Base-by-base conservation (phyloP, 2,797 vertebrate species). In the Sphenopsis melanotis region DNA sequence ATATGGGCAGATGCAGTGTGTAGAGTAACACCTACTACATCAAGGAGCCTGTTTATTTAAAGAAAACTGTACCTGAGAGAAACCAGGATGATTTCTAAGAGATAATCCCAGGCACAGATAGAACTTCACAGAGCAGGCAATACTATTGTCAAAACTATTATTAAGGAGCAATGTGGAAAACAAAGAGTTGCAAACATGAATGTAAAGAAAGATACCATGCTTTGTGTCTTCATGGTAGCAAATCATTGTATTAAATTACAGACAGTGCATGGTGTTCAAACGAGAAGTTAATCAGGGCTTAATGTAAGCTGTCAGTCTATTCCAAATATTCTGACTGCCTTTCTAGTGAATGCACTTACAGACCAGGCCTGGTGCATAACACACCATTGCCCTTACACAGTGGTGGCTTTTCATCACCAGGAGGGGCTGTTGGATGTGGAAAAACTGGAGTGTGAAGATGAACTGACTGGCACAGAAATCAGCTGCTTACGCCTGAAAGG, bases 401-500 rank as follows among this genome's bases (percentile, higher is more conserved):
- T 11, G 92, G 63, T 98, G 70, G 93, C 88, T 97, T 97, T 63
- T 83, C 56, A 61, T 95, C 94, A 90, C 93, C 97, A 99, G 99
- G 99, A 99, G 97, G 99, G 99, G 69, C 97, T 99, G 94, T 97
- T 99, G 97, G 99, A 99, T 95, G 99, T 99, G 95, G 99, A 99
- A 98, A 99, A 98, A 69, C 97, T 99, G 41, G 99, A 99, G 97
- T 99, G 98, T 75, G 99, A 99, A 97, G 99, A 99, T 83, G 99
- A 99, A 90, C 97, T 99, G 95, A 99, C 99, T 34, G 99, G 99
- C 87, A 98, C 99, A 78, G 99, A 99, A 98, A 99, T 99, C 97
- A 99, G 99, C 98, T 99, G 99, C 97, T 98, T 99, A 79, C 98
- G 99, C 83, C 97, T 99, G 94, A 99, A 99, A 97, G 99, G 99